Evolutionary conservation across 2,797 vertebrate genomes (phyloP), one percentile per base, ranked within the genome.

Genomic region (Labeo calbasu): DNA sequence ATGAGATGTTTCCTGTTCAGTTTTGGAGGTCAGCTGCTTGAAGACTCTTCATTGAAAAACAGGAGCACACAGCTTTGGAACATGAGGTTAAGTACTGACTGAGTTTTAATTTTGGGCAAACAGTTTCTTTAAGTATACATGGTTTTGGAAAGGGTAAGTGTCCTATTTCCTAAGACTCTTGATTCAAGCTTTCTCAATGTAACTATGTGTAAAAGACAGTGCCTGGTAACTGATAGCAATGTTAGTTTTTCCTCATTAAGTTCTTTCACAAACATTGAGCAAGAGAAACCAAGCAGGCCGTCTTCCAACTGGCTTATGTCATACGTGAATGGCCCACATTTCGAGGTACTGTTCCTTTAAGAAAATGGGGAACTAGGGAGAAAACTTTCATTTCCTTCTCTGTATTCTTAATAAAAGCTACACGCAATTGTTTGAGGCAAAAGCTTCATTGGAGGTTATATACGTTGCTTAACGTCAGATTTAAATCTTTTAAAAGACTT

Each of bases 361-460:
- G 83, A 81, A 65, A 80, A 17, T 65, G 77, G 88, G 94, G 93
- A 95, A 94, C 91, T 92, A 89, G 86, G 65, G 12, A 68, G 0
- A 0, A 11, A 0, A 87, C 82, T 94, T 94, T 95, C 94, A 19
- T 87, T 95, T 95, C 93, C 91, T 51, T 50, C 9, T 76, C 2
- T 43, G 25, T 51, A 25, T 21, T 77, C 15, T 57, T 76, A 66
- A 75, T 82, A 65, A 66, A 63, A 17, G 5, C 19, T 25, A 12
- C 69, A 15, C n/a, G 15, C 72, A 17, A 1, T 5, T 21, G 14
- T 61, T n/a, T 46, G 13, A n/a, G 32, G 15, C 0, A 0, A 46
- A 28, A 1, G 2, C 28, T 68, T 43, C 7, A 13, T 14, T 57
- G 55, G 25, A 19, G 4, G 14, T 53, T 78, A 59, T 23, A 19